Percentiles rank a stretch among this genome's conserved stretches.
These are phyloP conservation scores for Nemotelus nigrinus DNA, from an alignment of 2,888 invertebrate genomes.

Conservation along the genomic window DNA sequence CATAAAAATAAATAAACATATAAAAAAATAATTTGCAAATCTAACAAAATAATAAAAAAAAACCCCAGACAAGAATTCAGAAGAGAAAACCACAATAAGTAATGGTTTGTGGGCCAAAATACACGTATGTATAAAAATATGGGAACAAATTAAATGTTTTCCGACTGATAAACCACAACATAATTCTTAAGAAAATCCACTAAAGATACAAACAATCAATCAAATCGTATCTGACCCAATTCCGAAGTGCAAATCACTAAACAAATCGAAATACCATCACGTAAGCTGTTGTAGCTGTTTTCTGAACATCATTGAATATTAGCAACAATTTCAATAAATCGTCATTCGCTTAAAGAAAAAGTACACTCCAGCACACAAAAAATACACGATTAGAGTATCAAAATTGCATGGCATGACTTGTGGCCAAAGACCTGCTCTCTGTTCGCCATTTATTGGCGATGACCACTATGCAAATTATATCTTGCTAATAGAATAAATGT, in stretches of 20 bases:
- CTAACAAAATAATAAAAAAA: too few species aligned
- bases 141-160: too few species aligned
- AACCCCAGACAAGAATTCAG: too few species aligned
- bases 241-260: background rate
- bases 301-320: background rate
- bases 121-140: too few species aligned
- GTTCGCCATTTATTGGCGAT: background rate
- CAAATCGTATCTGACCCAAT: background rate
- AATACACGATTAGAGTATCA: background rate
- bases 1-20: too few species aligned
- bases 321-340: constrained; percentile 2
- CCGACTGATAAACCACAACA: too few species aligned
- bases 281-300: background rate
- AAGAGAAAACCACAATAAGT: too few species aligned
- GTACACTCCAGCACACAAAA: background rate
- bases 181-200: too few species aligned
- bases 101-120: too few species aligned
- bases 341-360: background rate
- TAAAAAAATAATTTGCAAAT: too few species aligned
- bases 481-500: constrained; percentile 2
- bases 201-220: too few species aligned
- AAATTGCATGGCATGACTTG: background rate
- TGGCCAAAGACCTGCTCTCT: constrained; percentile 2
- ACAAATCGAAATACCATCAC: constrained; percentile 1
- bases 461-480: background rate